Evolutionary conservation across 2,113 vertebrate genomes (phyloP).

Genomic region (Plecotus auritus): DNA sequence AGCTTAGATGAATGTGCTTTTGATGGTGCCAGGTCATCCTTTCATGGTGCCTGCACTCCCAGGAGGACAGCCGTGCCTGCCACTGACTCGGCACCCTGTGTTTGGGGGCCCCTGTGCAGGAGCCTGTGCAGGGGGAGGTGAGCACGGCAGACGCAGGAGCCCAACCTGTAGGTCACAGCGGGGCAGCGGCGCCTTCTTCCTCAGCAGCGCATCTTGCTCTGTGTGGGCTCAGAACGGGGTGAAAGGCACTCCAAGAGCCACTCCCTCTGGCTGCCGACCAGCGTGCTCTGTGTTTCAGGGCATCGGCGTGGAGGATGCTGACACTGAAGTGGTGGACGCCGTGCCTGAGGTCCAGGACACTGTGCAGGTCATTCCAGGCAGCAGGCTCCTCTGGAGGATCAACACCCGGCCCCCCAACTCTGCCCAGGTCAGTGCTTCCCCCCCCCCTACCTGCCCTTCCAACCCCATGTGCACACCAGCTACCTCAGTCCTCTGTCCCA

Average conservation of each 20-base stretch:
- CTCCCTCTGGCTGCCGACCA: accelerated
- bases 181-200: not conserved
- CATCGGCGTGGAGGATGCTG: conserved; percentile 79
- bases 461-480: accelerated
- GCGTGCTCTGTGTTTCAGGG: conserved; percentile 72
- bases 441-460: accelerated
- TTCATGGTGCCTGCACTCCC: accelerated
- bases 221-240: not conserved
- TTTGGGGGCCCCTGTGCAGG: not conserved
- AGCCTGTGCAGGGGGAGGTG: not conserved
- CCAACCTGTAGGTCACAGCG: too few relatives aligned
- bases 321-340: conserved; percentile 88
- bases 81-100: not conserved
- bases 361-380: conserved; percentile 92
- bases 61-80: accelerated
- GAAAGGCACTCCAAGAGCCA: not conserved
- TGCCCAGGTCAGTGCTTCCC: conserved; percentile 81
- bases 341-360: conserved; percentile 95
- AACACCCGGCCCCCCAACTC: conserved; percentile 91
- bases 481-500: not conserved
- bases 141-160: not conserved
- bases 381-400: conserved; percentile 96
- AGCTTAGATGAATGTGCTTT: accelerated
- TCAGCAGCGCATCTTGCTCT: accelerated
- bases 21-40: accelerated